Base-by-base conservation (phyloP, 2,888 invertebrate species). In the Apodemia hepburni region DNA sequence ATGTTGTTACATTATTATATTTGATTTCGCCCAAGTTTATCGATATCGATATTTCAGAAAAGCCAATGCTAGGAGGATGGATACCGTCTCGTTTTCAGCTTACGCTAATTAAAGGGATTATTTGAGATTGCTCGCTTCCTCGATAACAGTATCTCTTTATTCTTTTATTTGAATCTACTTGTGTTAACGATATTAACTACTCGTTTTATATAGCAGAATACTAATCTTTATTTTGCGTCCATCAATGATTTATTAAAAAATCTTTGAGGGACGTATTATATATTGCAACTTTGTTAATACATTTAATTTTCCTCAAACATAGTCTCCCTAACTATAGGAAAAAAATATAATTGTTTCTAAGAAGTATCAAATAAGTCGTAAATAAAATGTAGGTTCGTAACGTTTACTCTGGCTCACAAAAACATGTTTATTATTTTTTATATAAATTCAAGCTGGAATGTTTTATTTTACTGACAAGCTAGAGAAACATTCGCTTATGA, bases 71-170 rank as follows among this genome's bases (percentile, higher is more conserved):
- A 54, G 59, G 27, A 51, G 69, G 72, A 73, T 11, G 12, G 38
- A 38, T 77, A 75, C 75, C 75, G 75, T 80, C 78, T 74, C 70
- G 71, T 77, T 76, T 79, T 72, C 66, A 62, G 74, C 74, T 71
- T 71, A 72, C 73, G 79, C 80, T 83, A 84, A 85, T 86, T 85
- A 85, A 83, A 78, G 76, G 81, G 80, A 84, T 83, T 78, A 81
- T 75, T 73, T 71, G 69, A 74, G 65, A 65, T 70, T 72, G 75
- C 73, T 74, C 72, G 74, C 58, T 61, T 61, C 22, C 58, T 47
- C 45, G 47, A 17, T 58, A 58, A 42, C 51, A 29, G 58, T 58
- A 45, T 47, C 58, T 45, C 27, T 33, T 27, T 58, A 58, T 27
- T 42, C 8, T 42, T 42, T 22, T 57, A 57, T 42, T 29, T 57